Base-by-base conservation (phyloP, 2,888 invertebrate genomes). In the Calameuta idolon region DNA sequence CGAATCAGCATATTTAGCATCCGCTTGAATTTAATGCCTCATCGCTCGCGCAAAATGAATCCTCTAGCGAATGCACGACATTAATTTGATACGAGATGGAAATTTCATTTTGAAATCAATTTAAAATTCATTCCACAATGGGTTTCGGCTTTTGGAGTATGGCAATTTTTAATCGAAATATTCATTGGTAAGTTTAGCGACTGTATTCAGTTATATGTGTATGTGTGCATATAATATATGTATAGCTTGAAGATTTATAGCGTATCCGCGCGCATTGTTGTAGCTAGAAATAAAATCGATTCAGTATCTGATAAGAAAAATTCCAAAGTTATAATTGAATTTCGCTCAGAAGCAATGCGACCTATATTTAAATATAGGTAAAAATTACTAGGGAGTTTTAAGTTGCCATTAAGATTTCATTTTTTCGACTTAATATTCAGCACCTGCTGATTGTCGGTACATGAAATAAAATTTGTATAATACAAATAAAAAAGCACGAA, bases 1-100 rank as follows among this genome's bases (percentile, higher is more conserved):
- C 83, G 85, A 85, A 86, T 87, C 87, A 87, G 85, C 87, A 87
- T 87, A 86, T 87, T 87, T 87, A 87, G 85, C 85, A 85, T 84
- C 83, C 82, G 81, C 79, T 76, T 85, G 86, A 86, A 87, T 88
- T 88, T 87, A 84, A 84, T 81, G 82, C 79, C 81, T 78, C 79
- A 81, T 82, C 81, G 83, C 76, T 81, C 82, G 83, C 79, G 79
- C 78, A 79, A 81, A 84, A 81, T 83, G 83, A 80, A 79, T 80
- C 74, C 35, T 71, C 74, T 71, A 34, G 71, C 15, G 31, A 12
- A 71, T 15, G 31, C 74, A 75, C 75, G 78, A 75, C 79, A 79
- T 77, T 71, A 71, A 71, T 71, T 71, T 34, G 12, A 76, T 71
- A 71, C 71, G 74, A 35, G 69, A 69, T 77, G 81, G 79, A 81